Evolutionary conservation across 2,797 vertebrate species (phyloP), one percentile per base, ranked within the genome.

Genomic region (Alosa sapidissima): DNA sequence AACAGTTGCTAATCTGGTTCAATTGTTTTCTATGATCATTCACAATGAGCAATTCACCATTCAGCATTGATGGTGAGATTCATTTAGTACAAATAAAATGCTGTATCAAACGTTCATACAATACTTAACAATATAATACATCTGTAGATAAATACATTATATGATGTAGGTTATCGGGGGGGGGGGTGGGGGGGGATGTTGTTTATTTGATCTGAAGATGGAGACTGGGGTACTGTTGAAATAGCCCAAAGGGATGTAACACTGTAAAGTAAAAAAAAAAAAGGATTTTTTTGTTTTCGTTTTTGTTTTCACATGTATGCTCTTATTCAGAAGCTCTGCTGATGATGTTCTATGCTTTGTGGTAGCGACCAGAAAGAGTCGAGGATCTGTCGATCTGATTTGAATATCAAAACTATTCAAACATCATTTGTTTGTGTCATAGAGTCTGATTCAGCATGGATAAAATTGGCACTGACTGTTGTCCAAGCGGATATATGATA

Each of bases 401-500:
- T 81, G 33, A 60, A 41, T n/a, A 81, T 81, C 68, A 55, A 24
- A 81, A 45, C 54, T 8, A 16, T 81, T 21, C 75, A 82, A 68
- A 28, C 41, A 41, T 21, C 5, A 78, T 84, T 84, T 84, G 13
- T 62, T 36, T 62, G 78, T 81, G 54, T 36, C 47, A 68, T 65
- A 58, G 55, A 49, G 58, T 85, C 78, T 36, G 84, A 85, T 81
- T 84, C 13, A 81, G 47, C 81, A 65, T 65, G 54, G 45, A 65
- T 60, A 24, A 65, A 45, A 65, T 28, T 21, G 60, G 19, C 81
- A 87, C 83, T 3, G 55, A 58, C 36, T 58, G 84, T 52, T 84
- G 45, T n/a, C 81, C 87, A 88, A 84, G 88, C 84, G 87, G 55
- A 83, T 82, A 84, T 82, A 84, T 82, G 85, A 86, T 84, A 85